phyloP scores from a whole-genome alignment of 30 jellyfish, hydroid and myxozoan species.

The Chrysaora quinquecirrha region DNA sequence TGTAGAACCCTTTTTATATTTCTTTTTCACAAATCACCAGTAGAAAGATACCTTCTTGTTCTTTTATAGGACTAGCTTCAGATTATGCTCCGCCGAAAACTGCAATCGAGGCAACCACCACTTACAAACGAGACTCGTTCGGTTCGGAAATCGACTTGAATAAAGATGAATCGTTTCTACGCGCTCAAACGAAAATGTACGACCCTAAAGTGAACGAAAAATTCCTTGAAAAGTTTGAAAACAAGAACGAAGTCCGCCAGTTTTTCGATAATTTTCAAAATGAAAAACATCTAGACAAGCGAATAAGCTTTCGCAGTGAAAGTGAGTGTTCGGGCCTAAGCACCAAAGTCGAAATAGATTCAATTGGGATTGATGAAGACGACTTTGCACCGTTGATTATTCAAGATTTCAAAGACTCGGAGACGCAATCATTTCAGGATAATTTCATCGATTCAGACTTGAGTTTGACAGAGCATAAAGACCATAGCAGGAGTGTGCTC shows the following conservation, averaged over 20 bases:
- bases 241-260: not conserved
- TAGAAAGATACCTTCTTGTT: too few relatives aligned
- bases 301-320: constrained; percentile 46
- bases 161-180: constrained; percentile 36
- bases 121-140: constrained; percentile 34
- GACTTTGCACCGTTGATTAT: constrained; percentile 59
- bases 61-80: too few relatives aligned
- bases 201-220: constrained; percentile 28
- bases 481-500: not conserved
- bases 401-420: constrained; percentile 50
- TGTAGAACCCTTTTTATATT: too few relatives aligned
- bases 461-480: constrained; percentile 20
- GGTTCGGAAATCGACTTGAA: constrained; percentile 35
- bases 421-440: constrained; percentile 7
- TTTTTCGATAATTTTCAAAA: not conserved
- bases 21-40: too few relatives aligned
- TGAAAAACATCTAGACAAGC: constrained; percentile 17
- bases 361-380: constrained; percentile 61
- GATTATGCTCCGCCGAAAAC: constrained; percentile 17
- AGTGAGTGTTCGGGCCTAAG: constrained; percentile 67
- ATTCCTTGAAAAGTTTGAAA: constrained; percentile 15
- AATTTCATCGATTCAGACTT: constrained; percentile 28
- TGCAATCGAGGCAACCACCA: not conserved
- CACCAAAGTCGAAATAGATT: constrained; percentile 60
- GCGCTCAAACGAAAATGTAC: not conserved